These are phyloP conservation scores for Melanotaenia duboulayi DNA, from an alignment of 2,113 vertebrate species.

Conservation along the genomic window DNA sequence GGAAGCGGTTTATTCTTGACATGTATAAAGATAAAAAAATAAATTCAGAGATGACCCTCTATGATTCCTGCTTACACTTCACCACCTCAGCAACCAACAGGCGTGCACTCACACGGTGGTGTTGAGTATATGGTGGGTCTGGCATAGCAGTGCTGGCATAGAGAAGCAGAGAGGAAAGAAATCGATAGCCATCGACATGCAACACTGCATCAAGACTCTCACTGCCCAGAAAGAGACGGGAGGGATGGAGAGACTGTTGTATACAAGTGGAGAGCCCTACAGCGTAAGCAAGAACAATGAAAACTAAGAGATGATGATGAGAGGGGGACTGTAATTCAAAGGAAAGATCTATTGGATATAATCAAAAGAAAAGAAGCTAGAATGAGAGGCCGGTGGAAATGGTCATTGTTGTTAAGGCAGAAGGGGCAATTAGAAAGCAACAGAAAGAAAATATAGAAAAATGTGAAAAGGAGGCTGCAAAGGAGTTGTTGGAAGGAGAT, in stretches of 20 bases:
- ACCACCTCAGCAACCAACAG: conserved; percentile 23
- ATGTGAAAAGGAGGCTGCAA: conserved; percentile 29
- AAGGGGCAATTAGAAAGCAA: conserved; percentile 28
- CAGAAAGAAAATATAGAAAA: conserved; percentile 7
- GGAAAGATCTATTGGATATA: conserved; percentile 45
- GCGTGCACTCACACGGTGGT: conserved; percentile 15
- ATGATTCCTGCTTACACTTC: conserved; percentile 10
- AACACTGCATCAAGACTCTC: conserved; percentile 78
- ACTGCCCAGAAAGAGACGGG: conserved; percentile 61
- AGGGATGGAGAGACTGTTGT: conserved; percentile 39
- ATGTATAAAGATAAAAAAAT: neutral
- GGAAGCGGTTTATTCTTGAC: neutral
- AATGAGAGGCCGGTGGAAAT: conserved; percentile 38
- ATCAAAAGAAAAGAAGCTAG: conserved; percentile 1
- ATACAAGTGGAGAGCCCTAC: conserved; percentile 28
- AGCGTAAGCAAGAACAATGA: conserved; percentile 24
- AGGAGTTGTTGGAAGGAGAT: conserved; percentile 29
- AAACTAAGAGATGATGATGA: conserved; percentile 21
- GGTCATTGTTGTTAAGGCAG: conserved; percentile 38
- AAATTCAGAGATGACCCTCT: neutral
- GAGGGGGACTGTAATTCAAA: conserved; percentile 41
- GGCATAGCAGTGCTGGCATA: conserved; percentile 50
- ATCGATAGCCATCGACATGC: conserved; percentile 79
- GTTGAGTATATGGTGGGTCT: conserved; percentile 43
- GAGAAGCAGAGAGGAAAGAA: conserved; percentile 53